Evolutionary conservation across 1,140 invertebrate genomes (phyloP).

Genomic region (Aphelenchoides besseyi): DNA sequence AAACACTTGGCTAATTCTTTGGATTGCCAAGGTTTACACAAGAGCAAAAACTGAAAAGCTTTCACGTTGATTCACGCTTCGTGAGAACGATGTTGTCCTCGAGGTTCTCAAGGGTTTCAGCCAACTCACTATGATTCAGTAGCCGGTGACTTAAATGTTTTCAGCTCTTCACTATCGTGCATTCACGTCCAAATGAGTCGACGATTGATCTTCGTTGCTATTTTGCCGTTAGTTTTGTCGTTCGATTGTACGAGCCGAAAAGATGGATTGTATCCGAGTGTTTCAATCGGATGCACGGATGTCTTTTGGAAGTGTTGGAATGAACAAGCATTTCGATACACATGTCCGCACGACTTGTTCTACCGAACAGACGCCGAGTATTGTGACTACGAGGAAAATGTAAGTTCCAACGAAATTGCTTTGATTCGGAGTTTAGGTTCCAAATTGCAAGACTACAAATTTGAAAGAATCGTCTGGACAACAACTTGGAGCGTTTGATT

Average conservation of each 20-base stretch:
- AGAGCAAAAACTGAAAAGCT: no score
- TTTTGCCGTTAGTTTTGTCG: no score
- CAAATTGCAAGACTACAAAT: not conserved
- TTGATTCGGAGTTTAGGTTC: constrained; percentile 4
- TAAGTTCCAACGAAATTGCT: not conserved
- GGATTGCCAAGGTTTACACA: no score
- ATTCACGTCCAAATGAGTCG: no score
- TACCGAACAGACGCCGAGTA: constrained; percentile 2
- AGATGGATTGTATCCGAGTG: constrained; percentile 7
- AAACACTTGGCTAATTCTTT: no score
- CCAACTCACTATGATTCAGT: no score
- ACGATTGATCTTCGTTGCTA: no score
- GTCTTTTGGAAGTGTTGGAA: constrained; percentile 15
- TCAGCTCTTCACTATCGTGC: no score
- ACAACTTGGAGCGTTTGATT: not conserved
- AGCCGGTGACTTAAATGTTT: no score
- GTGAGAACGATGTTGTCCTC: no score
- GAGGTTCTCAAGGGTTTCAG: no score
- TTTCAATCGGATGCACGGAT: not conserved
- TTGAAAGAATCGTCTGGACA: not conserved
- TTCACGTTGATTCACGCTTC: no score
- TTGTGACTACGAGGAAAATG: constrained; percentile 13
- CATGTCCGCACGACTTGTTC: not conserved
- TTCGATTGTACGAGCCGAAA: constrained; percentile 3
- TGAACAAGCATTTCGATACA: constrained; percentile 2